Evolutionary conservation across 1,140 invertebrate genomes (phyloP), one percentile per base, ranked within the genome.

Genomic region (Atta colombica): DNA sequence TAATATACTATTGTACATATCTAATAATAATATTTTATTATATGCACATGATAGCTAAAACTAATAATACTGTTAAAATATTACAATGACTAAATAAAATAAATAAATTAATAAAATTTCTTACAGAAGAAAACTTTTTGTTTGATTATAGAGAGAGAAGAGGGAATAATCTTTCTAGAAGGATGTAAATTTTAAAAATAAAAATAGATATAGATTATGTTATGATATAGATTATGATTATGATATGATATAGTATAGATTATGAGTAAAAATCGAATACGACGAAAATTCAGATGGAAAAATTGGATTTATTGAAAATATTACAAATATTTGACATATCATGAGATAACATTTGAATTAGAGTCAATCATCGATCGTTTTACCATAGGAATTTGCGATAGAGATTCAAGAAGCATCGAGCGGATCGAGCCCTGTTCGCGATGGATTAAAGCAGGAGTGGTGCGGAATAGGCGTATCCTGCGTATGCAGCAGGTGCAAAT

Each of bases 401-500:
- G 28, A 35, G 28, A 39, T 80, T 45, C 31, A 31, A 7, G 21
- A 28, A 31, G 31, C 21, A 31, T 31, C 35, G 6, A 7, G 35
- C 35, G 35, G 5, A 16, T 49, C 53, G 35, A 55, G n/a, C 45
- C 39, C 1, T 8, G 7, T 18, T 49, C 10, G 6, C 12, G 4
- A 31, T 6, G 14, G 10, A 21, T 75, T 75, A 84, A 18, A 84
- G 10, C 4, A 84, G 14, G 3, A 84, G 2, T 3, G 80, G 69
- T 21, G 80, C 68, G 0, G 80, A 72, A 45, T 80, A 39, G 14
- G 75, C 2, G 91, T 77, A 45, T 0, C 88, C 87, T 6, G 91
- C 39, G 92, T 77, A 45, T 0, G 88, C 87, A 7, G 91, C 91
- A 63, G 91, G 60, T 74, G 87, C 31, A 6, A 35, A 5, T 35